Conservation (phyloP, 2,113 vertebrate genomes). For the Sula dactylatra region DNA sequence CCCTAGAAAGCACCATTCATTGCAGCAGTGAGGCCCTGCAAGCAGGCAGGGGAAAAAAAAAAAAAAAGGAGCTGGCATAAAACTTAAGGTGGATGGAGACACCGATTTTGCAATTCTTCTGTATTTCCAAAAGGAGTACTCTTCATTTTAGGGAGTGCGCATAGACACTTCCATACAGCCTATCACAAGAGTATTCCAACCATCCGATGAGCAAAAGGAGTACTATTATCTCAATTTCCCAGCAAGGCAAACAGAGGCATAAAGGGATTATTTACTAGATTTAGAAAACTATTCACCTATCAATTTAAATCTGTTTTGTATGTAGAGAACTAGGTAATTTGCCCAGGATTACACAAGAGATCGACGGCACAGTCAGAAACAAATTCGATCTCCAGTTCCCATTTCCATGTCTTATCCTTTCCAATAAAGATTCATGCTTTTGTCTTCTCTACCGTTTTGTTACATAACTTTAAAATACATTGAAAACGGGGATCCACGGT, state of each 20-base stretch:
- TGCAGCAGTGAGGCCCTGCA: constrained; percentile 4
- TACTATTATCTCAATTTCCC: background rate
- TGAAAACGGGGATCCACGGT: background rate
- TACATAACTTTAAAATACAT: background rate
- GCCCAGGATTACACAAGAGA: background rate
- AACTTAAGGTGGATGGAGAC: background rate
- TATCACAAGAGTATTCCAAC: background rate
- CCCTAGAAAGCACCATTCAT: constrained; percentile 46
- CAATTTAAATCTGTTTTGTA: background rate
- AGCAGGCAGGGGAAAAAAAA: background rate
- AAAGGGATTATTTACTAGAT: background rate
- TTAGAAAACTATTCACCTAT: background rate
- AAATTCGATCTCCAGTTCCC: background rate
- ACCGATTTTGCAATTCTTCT: background rate
- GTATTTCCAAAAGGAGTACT: background rate
- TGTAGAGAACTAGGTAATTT: background rate
- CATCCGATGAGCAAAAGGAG: background rate
- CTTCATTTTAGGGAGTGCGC: background rate
- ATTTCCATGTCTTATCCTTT: background rate
- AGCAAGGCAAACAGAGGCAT: background rate
- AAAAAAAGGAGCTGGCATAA: background rate
- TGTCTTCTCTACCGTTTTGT: background rate
- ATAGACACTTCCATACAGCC: background rate
- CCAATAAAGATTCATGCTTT: background rate
- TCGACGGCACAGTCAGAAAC: background rate